These are phyloP conservation scores for Melanaphis sacchari DNA, from an alignment of 1,140 invertebrate species.

Conservation along the genomic window DNA sequence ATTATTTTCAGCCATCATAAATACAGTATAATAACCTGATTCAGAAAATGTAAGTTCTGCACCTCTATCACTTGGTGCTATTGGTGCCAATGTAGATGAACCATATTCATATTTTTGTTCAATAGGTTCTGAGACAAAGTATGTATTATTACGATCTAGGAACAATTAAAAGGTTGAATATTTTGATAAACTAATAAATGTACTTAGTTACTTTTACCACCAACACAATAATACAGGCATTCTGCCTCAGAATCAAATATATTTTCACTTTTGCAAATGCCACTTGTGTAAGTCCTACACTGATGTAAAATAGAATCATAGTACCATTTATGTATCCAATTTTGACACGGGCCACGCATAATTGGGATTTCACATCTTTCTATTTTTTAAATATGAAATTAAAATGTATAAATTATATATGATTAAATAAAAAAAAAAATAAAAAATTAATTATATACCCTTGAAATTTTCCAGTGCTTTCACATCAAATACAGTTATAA, in stretches of 20 bases:
- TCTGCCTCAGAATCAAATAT: conserved; percentile 77
- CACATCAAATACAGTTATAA: background rate
- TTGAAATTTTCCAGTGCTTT: conserved; percentile 33
- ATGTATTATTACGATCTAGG: conserved; percentile 5
- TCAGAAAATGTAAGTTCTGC: conserved; percentile 81
- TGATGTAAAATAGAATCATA: conserved; percentile 72
- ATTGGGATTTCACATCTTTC: conserved; percentile 49
- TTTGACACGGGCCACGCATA: conserved; percentile 67
- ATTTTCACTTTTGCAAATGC: conserved; percentile 82
- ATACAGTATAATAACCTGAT: conserved; percentile 78
- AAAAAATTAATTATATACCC: background rate
- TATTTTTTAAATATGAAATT: conserved; percentile 13
- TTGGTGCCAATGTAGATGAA: conserved; percentile 64
- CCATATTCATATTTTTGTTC: conserved; percentile 40
- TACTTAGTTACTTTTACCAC: conserved; percentile 64
- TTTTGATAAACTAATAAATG: background rate
- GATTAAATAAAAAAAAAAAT: background rate
- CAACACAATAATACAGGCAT: conserved; percentile 73
- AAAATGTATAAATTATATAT: background rate
- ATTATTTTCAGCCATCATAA: conserved; percentile 86
- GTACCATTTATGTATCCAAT: conserved; percentile 74
- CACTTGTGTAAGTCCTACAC: conserved; percentile 78
- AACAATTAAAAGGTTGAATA: background rate
- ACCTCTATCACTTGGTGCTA: conserved; percentile 75
- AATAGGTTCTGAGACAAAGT: conserved; percentile 11